Base-by-base conservation (phyloP, 2,888 invertebrate genomes). In the Loripinus fragilis region DNA sequence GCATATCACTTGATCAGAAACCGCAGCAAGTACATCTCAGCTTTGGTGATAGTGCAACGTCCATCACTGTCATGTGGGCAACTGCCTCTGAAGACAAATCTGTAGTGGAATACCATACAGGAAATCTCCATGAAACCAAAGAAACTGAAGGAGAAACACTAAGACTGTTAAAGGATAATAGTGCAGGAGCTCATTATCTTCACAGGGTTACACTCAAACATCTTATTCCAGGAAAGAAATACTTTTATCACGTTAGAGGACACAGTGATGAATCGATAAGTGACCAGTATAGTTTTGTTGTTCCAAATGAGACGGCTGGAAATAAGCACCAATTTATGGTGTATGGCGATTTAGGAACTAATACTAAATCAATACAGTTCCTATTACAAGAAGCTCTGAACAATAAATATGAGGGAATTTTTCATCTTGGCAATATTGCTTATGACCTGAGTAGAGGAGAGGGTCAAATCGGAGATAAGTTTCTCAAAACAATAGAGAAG, bases 341-440 rank as follows among this genome's bases (percentile, higher is more conserved):
- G 12, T 90, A 89, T 78, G 93, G 92, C 15, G 93, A 93, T 75
- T 77, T 93, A 73, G 93, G 92, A 23, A 82, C 88, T 33, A 67
- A 74, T 10, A 84, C 90, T 0, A 76, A 82, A 45, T 81, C 85
- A 67, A 79, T 91, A 12, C 82, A 85, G 67, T 89, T 88, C 73
- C 55, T 91, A 3, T 70, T 89, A 0, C 88, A 90, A 66, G 90
- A 91, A 60, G 88, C 88, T 10, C 20, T 82, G 17, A 86, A 85
- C 71, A 60, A 33, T 28, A 25, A 20, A 17, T 91, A 91, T 79
- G 86, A 88, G 48, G 88, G 89, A 23, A 80, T 91, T 17, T 88
- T 91, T 69, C 91, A 91, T 74, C 74, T 91, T 30, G 93, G 93
- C 30, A 92, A 93, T 74, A 90, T 93, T 73, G 91, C 91, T 7